phyloP scores from a whole-genome alignment of 2,888 invertebrate genomes.

The Eupithecia dodoneata region DNA sequence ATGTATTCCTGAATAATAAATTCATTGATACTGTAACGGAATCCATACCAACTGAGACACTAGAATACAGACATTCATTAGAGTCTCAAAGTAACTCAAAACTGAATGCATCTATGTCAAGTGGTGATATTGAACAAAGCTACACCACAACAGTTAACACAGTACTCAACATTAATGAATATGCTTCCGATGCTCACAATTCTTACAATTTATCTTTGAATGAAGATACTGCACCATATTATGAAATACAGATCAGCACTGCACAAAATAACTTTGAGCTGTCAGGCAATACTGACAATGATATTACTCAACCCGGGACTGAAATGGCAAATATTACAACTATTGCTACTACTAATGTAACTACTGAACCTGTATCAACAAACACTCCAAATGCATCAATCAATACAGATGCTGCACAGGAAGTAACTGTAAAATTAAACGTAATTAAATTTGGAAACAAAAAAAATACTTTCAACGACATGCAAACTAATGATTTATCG shows the following conservation, averaged over 20 bases:
- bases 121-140: background rate
- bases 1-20: background rate
- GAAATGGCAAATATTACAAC: background rate
- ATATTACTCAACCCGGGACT: background rate
- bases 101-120: background rate
- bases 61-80: background rate
- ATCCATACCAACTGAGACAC: background rate
- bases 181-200: background rate
- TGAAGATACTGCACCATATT: background rate
- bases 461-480: background rate
- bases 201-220: background rate
- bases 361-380: background rate
- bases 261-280: background rate
- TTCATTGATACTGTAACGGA: background rate
- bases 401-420: background rate
- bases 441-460: background rate
- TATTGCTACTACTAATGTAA: background rate
- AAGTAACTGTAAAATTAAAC: slow-evolving; percentile 8
- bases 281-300: background rate
- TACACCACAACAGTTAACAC: background rate
- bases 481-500: background rate
- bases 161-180: background rate
- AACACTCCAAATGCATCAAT: background rate
- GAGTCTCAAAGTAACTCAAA: background rate
- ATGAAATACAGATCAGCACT: background rate